Evolutionary conservation across 1,140 invertebrate species (phyloP), one percentile per base, ranked within the genome.

Genomic region (Ceratosolen solmsi): DNA sequence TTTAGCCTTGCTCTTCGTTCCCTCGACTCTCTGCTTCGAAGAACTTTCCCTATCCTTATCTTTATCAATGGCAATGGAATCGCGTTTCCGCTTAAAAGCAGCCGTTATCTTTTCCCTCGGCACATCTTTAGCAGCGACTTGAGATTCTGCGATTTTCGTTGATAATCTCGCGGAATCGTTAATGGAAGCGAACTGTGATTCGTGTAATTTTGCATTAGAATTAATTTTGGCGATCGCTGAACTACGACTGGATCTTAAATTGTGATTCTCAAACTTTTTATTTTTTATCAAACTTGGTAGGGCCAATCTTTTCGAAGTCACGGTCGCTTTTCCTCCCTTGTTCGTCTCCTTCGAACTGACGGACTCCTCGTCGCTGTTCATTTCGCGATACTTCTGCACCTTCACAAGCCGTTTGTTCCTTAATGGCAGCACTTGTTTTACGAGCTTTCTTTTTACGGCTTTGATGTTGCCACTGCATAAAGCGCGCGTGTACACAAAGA

Each of bases 361-460:
- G 13, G 86, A 87, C 49, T 90, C 88, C 4, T 91, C 89, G 0
- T 91, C 90, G 17, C 87, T 91, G 22, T 91, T 90, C n/a, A 89
- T 83, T 81, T 91, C 90, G n/a, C 87, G 88, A 77, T 90, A 91
- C 70, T 83, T 90, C 38, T 87, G 87, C 8, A 88, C 72, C 54
- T 87, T 88, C 13, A 89, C 72, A 22, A 87, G 54, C 68, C 89
- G 85, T 83, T 90, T 91, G 27, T 85, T 89, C 72, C 90, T 91
- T 3, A 88, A 56, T 58, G 78, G 36, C 9, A 79, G 27, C n/a
- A 78, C 27, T 30, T 72, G 54, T 27, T 75, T 74, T 4, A 41
- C 38, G 0, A 70, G 27, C 5, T 72, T 71, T 51, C 74, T 80
- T 33, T 79, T 79, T 11, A 75, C 13, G 73, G 83, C 83, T 79